phyloP scores from a whole-genome alignment of 2,113 vertebrate species.

The Xenotilapia longispinis region DNA sequence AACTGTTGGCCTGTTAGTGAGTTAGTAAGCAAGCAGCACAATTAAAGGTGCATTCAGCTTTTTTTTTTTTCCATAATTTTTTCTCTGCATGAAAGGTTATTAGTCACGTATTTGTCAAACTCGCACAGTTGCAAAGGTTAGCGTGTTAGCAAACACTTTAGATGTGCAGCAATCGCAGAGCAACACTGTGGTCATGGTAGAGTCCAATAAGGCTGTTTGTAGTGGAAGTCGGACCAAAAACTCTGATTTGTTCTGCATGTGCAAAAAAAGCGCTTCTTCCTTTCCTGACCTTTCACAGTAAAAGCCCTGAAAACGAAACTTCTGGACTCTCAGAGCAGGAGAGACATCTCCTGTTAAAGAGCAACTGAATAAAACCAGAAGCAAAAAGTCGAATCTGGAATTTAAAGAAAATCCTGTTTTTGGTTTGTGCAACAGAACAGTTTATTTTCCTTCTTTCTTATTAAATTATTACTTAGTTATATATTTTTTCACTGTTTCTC shows the following conservation, averaged over 20 bases:
- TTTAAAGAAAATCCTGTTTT: background rate
- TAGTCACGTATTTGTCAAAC: background rate
- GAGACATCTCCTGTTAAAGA: background rate
- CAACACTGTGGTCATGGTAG: background rate
- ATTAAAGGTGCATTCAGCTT: background rate
- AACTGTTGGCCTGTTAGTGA: background rate
- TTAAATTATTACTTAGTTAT: background rate
- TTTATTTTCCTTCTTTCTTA: background rate
- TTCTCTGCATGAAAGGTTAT: background rate
- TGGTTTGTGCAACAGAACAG: background rate
- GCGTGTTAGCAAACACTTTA: background rate
- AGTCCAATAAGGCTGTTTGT: background rate
- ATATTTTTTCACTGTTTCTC: fast-evolving
- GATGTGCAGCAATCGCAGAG: background rate
- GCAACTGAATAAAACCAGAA: background rate
- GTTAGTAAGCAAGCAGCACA: constrained; percentile 2
- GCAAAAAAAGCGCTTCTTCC: background rate
- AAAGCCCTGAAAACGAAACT: background rate
- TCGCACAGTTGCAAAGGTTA: background rate
- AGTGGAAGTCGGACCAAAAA: background rate
- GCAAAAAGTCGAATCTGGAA: background rate
- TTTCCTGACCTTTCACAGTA: background rate
- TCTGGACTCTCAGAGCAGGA: background rate
- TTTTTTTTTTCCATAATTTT: background rate
- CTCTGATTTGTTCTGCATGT: background rate